Base-by-base conservation (phyloP, 2,113 vertebrate species). In the Puffinus mauretanicus region DNA sequence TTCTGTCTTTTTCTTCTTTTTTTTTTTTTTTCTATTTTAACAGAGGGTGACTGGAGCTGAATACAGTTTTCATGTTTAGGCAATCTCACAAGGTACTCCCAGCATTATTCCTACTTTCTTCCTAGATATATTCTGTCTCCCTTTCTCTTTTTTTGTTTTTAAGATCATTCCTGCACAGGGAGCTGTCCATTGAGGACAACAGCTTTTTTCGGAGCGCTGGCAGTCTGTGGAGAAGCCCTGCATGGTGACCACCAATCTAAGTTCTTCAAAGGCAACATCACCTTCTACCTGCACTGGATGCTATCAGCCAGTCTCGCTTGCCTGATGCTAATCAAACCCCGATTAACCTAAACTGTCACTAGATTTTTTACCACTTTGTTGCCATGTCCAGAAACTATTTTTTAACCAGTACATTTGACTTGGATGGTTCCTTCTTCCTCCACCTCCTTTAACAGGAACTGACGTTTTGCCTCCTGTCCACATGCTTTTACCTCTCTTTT, bases 171-270 rank as follows among this genome's bases (percentile, higher is more conserved):
- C 62, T 91, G 54, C 27, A 13, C 36, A 8, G 26, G 32, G 70
- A 90, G 22, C 47, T 90, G 73, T 71, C 47, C 78, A 38, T n/a
- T 1, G 11, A 79, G 57, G 60, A 34, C 44, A 52, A 52, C 3
- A 34, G 16, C 2, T 17, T 52, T 70, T 42, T 32, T 52, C 0
- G 0, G 11, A 16, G 26, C 0, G 0, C 13, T 51, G 38, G 40
- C 47, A 62, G 8, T 13, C 17, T 1, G 2, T 34, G 15, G 17
- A 73, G 36, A 17, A 34, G 2, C 32, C n/a, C 15, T 47, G 24
- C 4, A 1, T 36, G 52, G 11, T 42, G 44, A 52, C 16, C 61
- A 32, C 22, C 30, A 13, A 5, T 2, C 13, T 9, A 7, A 4
- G 11, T 5, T 54, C 60, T 75, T 54, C 69, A 38, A 36, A 82